Percentiles rank a stretch among this genome's conserved stretches.
phyloP scores from a whole-genome alignment of 2,797 vertebrate genomes.

The Meriones psammophilus region DNA sequence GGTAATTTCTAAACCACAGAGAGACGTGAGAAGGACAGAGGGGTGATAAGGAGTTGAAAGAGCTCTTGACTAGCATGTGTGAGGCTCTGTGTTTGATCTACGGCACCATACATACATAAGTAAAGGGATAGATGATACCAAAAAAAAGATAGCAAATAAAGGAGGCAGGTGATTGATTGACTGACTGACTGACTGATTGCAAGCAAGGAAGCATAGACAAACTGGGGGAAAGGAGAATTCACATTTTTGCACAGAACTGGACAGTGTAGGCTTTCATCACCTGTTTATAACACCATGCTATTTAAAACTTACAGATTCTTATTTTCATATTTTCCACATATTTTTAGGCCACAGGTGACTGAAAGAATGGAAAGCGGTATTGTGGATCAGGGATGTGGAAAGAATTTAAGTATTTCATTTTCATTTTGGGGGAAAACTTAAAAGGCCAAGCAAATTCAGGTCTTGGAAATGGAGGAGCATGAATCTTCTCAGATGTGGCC shows the following conservation, averaged over 20 bases:
- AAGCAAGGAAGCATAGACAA: not conserved
- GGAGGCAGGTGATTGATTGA: not conserved
- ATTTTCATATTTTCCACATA: not conserved
- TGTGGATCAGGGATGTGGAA: not conserved
- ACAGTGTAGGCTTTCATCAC: not conserved
- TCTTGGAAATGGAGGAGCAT: not conserved
- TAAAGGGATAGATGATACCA: not conserved
- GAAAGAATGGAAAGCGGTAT: not conserved
- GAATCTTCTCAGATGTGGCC: slow-evolving; percentile 27
- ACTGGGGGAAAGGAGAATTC: too few species aligned
- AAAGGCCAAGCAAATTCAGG: slow-evolving; percentile 36
- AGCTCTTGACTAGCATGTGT: not conserved
- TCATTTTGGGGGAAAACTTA: slow-evolving; percentile 16
- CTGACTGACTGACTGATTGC: not conserved
- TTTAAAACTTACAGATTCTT: not conserved
- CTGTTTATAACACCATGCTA: not conserved
- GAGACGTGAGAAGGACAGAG: not conserved
- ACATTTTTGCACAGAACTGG: not conserved
- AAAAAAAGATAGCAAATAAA: not conserved
- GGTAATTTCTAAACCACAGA: not conserved
- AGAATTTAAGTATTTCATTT: slow-evolving; percentile 15
- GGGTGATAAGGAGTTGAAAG: not conserved
- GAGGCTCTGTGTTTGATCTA: not conserved
- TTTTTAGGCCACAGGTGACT: not conserved
- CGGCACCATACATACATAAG: not conserved